Base-by-base conservation (phyloP, 1,140 invertebrate species). In the Dendrolimus punctatus region DNA sequence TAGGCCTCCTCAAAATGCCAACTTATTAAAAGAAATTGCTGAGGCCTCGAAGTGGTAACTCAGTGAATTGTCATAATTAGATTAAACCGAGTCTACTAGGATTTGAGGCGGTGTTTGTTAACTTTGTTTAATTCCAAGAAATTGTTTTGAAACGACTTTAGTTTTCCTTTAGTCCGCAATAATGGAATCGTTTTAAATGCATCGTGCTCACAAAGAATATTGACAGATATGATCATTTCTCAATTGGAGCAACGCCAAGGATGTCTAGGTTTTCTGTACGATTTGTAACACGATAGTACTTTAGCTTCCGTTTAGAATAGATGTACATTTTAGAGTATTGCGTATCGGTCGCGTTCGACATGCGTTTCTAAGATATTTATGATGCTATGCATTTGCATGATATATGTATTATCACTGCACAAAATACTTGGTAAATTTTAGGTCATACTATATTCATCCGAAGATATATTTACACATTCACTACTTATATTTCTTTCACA, bases 211-310 rank as follows among this genome's bases (percentile, higher is more conserved):
- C 73, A 65, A 78, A 72, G 72, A 77, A 82, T 85, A 82, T 85
- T 85, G 80, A 84, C 79, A 82, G 73, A 80, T 84, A 85, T 84
- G 79, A 82, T 82, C 79, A 80, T 76, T 81, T 82, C 71, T 82
- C 74, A 62, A 84, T 84, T 85, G 79, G 80, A 84, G 56, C 64
- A 51, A 61, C 51, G 80, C 82, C 82, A 85, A 82, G 70, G 65
- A 72, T 68, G 71, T 80, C 76, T 80, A 82, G 73, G 77, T 82
- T 83, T 83, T 82, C 76, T 71, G 68, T 78, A 70, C 76, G 69
- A 84, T 82, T 81, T 84, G 79, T 80, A 80, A 81, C 73, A 74
- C 65, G 68, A 85, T 81, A 81, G 75, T 76, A 71, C 70, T 75
- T 64, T 69, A 73, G 73, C 65, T 80, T 81, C 79, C 76, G 76